Evolutionary conservation across 2,888 invertebrate genomes (phyloP).

Genomic region (Galeopsomyia nigrocyanea): DNA sequence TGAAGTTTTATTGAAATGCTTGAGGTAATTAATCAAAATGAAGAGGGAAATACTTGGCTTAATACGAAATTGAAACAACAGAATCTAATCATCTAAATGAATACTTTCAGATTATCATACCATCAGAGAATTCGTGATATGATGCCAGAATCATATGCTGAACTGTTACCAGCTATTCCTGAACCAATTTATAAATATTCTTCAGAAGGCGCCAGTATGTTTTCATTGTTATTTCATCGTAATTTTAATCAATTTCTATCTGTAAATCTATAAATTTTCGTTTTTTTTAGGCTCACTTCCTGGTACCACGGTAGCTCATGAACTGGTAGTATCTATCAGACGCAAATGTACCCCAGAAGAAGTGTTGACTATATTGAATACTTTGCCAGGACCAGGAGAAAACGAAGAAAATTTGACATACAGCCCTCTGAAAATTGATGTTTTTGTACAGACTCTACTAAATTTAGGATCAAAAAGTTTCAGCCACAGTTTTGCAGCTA

Average conservation of each 20-base stretch:
- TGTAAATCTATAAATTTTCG: conserved; percentile 35
- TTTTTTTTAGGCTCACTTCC: conserved; percentile 77
- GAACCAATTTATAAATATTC: conserved; percentile 92
- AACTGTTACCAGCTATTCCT: conserved; percentile 87
- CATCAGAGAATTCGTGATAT: conserved; percentile 94
- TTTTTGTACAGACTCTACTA: conserved; percentile 95
- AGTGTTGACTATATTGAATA: conserved; percentile 87
- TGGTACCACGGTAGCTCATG: conserved; percentile 87
- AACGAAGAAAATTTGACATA: conserved; percentile 82
- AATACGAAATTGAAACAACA: too few relatives aligned
- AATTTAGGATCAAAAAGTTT: conserved; percentile 97
- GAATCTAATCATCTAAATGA: too few relatives aligned
- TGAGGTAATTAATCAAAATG: conserved; percentile 76
- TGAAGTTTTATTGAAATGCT: conserved; percentile 90
- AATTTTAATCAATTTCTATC: conserved; percentile 4
- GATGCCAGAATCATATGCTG: conserved; percentile 88
- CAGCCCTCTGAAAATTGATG: conserved; percentile 95
- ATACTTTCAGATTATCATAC: conserved; percentile 84
- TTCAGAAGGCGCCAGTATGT: conserved; percentile 89
- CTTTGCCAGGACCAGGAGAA: conserved; percentile 85
- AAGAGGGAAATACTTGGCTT: background rate
- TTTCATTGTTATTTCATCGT: conserved; percentile 27
- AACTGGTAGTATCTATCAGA: conserved; percentile 87
- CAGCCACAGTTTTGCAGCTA: conserved; percentile 98
- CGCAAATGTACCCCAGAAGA: conserved; percentile 93